Percentiles rank a stretch among this genome's conserved stretches.
These are phyloP conservation scores for Antennarius striatus DNA, from an alignment of 2,113 vertebrate species.

Conservation along the genomic window DNA sequence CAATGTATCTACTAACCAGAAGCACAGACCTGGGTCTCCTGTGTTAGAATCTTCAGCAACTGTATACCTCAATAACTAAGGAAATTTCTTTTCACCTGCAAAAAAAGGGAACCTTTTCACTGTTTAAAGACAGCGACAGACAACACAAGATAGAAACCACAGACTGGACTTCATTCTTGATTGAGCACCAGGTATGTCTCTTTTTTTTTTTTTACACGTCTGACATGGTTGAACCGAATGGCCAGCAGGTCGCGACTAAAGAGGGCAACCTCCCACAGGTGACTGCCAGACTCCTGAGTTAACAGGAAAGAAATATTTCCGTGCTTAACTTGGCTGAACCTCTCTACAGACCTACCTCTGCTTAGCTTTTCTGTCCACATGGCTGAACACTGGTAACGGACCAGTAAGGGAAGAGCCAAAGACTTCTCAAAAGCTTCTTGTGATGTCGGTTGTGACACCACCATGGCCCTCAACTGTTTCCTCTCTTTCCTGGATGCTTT, in stretches of 20 bases:
- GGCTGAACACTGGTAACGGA: constrained; percentile 60
- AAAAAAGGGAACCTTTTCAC: constrained; percentile 18
- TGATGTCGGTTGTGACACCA: constrained; percentile 60
- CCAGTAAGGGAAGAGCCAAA: constrained; percentile 59
- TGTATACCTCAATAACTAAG: constrained; percentile 31
- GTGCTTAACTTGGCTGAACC: constrained; percentile 72
- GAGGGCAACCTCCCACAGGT: constrained; percentile 64
- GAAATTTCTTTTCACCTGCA: constrained; percentile 22
- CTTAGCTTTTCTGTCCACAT: constrained; percentile 65
- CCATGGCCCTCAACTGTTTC: constrained; percentile 48
- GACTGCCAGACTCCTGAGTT: constrained; percentile 73
- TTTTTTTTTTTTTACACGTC: neutral
- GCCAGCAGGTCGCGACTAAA: constrained; percentile 45
- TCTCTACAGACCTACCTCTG: constrained; percentile 64
- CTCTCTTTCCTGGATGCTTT: constrained; percentile 37
- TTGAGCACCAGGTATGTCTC: constrained; percentile 24
- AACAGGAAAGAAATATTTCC: constrained; percentile 80
- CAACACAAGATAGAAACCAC: constrained; percentile 3
- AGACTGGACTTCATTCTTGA: constrained; percentile 12
- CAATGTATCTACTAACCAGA: constrained; percentile 57
- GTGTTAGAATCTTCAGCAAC: constrained; percentile 33
- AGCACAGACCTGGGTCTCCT: constrained; percentile 37
- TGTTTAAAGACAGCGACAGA: neutral
- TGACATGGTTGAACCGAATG: constrained; percentile 34
- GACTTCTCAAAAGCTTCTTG: constrained; percentile 63